Base-by-base conservation (phyloP, 1,140 invertebrate species). In the Nixonia krombeini region DNA sequence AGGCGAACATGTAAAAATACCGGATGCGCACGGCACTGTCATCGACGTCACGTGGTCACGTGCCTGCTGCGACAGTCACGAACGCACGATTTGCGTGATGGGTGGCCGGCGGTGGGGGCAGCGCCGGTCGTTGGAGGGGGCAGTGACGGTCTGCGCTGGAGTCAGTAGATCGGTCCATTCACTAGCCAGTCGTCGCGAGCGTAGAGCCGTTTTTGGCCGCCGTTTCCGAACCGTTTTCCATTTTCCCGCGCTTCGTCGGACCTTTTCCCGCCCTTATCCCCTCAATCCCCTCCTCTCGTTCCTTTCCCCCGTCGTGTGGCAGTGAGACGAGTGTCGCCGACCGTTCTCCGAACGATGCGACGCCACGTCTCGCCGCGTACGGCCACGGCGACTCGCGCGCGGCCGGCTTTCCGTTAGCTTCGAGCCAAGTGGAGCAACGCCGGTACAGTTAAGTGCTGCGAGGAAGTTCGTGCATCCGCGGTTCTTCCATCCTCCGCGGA, bases 31-130 rank as follows among this genome's bases (percentile, higher is more conserved):
- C 66, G 58, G 66, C 58, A 63, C 66, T 69, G 66, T 55, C 53
- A 53, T 42, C 53, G 58, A 63, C 66, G 64, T 68, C 64, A 66
- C 52, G 52, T 62, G 64, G 51, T 64, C 70, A 61, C 63, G 63
- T 63, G 69, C 51, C 52, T 46, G 42, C 52, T 58, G 70, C 61
- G 65, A 56, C 70, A 72, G 57, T 69, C 70, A 72, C 65, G 65
- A 72, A 69, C 70, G 65, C 70, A 69, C 70, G 62, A 68, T 72
- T 64, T 72, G 70, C 56, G 70, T 62, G 59, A 64, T 64, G 61
- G 59, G 65, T 50, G 61, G 59, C 42, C 37, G 15, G 38, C 18
- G 21, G 37, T 56, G 51, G 56, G 61, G 66, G 59, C 61, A 56
- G 45, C 47, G 51, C 46, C 28, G 12, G 41, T 23, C 18, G 33